Conservation (phyloP, 2,797 vertebrate species). For the Jordanella pulchra region DNA sequence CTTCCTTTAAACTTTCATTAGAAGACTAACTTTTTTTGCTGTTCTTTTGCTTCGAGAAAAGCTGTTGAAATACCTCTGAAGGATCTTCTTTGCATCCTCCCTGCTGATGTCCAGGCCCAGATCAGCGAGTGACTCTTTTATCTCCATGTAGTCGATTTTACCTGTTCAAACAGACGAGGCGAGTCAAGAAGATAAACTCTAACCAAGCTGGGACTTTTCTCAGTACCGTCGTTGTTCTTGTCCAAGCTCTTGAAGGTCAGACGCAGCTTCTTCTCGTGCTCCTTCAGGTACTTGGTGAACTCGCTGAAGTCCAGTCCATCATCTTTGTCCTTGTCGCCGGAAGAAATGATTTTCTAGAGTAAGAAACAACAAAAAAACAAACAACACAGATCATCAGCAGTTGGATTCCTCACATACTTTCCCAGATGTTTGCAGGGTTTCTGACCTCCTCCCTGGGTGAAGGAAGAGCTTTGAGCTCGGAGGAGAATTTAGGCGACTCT, state of each 20-base stretch:
- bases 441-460: constrained; percentile 1
- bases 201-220: not conserved
- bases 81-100: constrained; percentile 88
- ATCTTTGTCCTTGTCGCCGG: constrained; percentile 88
- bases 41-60: not conserved
- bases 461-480: constrained; percentile 7
- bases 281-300: constrained; percentile 92
- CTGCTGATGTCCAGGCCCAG: constrained; percentile 87
- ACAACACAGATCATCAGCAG: constrained; percentile 12
- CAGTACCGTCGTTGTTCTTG: constrained; percentile 92
- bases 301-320: constrained; percentile 90
- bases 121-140: constrained; percentile 88
- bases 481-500: not conserved
- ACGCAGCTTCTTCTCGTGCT: constrained; percentile 96
- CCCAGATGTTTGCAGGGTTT: not conserved
- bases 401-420: not conserved
- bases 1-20: not conserved
- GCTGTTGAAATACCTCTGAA: constrained; percentile 83
- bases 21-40: not conserved
- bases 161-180: constrained; percentile 72
- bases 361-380: not conserved
- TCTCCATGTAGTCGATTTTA: constrained; percentile 86
- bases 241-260: constrained; percentile 96
- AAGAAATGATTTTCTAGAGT: constrained; percentile 89
- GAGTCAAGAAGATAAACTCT: not conserved